phyloP scores from a whole-genome alignment of 2,113 vertebrate species.

The Chaenogobius annularis region DNA sequence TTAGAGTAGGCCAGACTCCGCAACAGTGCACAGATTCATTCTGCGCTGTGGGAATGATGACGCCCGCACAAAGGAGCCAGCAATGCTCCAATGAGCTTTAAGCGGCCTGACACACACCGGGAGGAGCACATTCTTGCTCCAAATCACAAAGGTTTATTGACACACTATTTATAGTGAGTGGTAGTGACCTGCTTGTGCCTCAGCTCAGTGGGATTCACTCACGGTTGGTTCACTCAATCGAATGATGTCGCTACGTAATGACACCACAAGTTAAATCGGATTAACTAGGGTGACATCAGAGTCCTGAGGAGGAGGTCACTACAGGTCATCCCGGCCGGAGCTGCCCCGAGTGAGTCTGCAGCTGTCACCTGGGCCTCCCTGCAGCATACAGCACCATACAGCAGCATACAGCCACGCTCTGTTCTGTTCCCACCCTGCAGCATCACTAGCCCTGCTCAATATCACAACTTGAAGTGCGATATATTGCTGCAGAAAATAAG shows the following conservation, averaged over 20 bases:
- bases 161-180: conserved; percentile 12
- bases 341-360: conserved; percentile 17
- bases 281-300: conserved; percentile 64
- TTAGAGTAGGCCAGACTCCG: conserved; percentile 34
- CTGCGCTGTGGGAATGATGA: conserved; percentile 27
- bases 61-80: neutral
- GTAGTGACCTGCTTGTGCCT: conserved; percentile 8
- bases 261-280: conserved; percentile 69
- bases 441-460: no score
- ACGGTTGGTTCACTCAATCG: conserved; percentile 66
- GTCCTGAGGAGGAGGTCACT: conserved; percentile 74
- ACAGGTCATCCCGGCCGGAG: conserved; percentile 71
- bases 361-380: conserved; percentile 20
- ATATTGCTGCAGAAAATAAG: no score
- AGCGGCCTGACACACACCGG: no score
- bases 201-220: conserved; percentile 28
- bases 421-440: neutral
- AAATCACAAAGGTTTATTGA: conserved; percentile 13
- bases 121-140: neutral
- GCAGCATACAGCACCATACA: conserved; percentile 31
- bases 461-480: no score
- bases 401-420: neutral
- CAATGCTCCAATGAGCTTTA: neutral
- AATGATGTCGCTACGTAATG: conserved; percentile 70
- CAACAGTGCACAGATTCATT: neutral